A percentile compares a stretch with the other conserved stretches of the same genome.
Evolutionary conservation across 2,888 invertebrate species (phyloP).

Genomic region (Lutraria lutraria): DNA sequence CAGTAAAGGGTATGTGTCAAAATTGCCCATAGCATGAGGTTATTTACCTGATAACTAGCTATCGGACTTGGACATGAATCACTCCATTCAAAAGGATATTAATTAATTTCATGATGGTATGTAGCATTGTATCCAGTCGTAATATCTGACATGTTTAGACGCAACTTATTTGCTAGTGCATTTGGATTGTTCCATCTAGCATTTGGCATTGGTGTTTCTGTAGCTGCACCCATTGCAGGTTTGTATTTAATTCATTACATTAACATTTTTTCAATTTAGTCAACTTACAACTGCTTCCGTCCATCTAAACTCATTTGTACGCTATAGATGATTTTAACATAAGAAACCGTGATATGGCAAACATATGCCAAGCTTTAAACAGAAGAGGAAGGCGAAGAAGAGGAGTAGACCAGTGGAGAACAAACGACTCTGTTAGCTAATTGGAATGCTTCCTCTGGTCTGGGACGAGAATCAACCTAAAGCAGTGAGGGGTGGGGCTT

Average conservation of each 20-base stretch:
- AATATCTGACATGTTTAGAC: background rate
- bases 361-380: too few species aligned
- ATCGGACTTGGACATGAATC: background rate
- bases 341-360: too few species aligned
- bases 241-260: background rate
- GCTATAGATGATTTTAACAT: background rate
- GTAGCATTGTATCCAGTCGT: background rate
- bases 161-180: background rate
- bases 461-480: too few species aligned
- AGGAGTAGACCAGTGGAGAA: too few species aligned
- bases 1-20: background rate
- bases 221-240: slow-evolving; percentile 24
- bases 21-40: background rate
- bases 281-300: background rate
- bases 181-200: slow-evolving; percentile 17
- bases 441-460: too few species aligned
- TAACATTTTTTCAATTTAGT: background rate
- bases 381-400: too few species aligned
- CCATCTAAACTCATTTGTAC: background rate
- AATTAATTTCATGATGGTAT: slow-evolving; percentile 11
- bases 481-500: too few species aligned
- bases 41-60: background rate
- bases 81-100: background rate
- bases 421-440: too few species aligned
- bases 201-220: background rate